phyloP scores from a whole-genome alignment of 1,140 invertebrate genomes.

The Ectropis grisescens region DNA sequence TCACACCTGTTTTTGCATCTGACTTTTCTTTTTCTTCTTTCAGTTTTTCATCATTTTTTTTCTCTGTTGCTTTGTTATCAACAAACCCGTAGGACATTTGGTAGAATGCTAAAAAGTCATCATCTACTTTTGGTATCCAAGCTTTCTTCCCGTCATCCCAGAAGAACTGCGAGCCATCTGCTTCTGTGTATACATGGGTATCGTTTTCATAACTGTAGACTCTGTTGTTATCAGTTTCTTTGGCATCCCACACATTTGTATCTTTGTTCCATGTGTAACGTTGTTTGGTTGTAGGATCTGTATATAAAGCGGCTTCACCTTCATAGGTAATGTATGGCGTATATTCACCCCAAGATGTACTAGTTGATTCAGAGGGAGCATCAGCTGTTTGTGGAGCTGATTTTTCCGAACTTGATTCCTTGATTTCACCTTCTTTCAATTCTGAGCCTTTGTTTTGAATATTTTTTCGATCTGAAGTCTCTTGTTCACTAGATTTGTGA shows the following conservation, averaged over 20 bases:
- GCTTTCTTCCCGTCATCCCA: constrained; percentile 93
- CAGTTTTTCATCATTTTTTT: constrained; percentile 31
- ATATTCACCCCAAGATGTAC: constrained; percentile 39
- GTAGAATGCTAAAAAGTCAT: constrained; percentile 96
- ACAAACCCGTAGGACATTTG: constrained; percentile 95
- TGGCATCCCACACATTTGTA: constrained; percentile 75
- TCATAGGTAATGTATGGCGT: constrained; percentile 71
- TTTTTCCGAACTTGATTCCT: too few relatives aligned
- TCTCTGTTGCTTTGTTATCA: constrained; percentile 66
- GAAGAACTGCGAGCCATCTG: constrained; percentile 91
- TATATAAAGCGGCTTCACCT: constrained; percentile 79
- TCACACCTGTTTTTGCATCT: constrained; percentile 24
- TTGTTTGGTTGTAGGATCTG: constrained; percentile 76
- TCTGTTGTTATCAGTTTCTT: constrained; percentile 28
- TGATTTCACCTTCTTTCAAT: too few relatives aligned
- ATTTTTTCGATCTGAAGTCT: too few relatives aligned
- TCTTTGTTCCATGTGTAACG: constrained; percentile 78
- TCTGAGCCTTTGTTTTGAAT: too few relatives aligned
- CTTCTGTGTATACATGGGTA: constrained; percentile 86
- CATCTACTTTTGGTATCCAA: constrained; percentile 98
- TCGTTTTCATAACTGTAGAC: constrained; percentile 83
- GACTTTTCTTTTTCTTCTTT: constrained; percentile 33
- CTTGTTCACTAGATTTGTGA: constrained; percentile 7
- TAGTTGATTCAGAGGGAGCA: constrained; percentile 3
- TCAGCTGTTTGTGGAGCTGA: neutral